phyloP scores from a whole-genome alignment of 2,797 vertebrate genomes.

The Limnodromus scolopaceus region DNA sequence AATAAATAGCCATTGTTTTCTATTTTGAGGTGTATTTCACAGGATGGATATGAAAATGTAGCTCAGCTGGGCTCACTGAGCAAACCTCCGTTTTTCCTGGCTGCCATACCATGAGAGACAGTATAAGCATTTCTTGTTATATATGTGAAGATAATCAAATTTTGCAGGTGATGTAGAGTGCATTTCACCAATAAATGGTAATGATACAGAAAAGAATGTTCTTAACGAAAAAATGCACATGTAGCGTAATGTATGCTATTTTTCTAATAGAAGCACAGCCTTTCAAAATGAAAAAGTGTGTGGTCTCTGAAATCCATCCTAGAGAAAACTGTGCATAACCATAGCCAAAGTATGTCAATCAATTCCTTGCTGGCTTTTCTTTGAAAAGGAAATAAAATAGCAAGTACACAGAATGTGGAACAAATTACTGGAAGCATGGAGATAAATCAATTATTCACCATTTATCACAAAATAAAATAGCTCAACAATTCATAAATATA shows the following conservation, averaged over 20 bases:
- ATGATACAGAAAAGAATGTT: background rate
- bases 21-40: background rate
- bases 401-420: background rate
- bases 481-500: background rate
- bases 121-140: background rate
- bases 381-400: background rate
- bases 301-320: background rate
- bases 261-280: background rate
- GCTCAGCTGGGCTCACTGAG: fast-evolving
- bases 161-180: background rate
- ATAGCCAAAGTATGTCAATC: background rate
- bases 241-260: background rate
- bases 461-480: conserved; percentile 2
- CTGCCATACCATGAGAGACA: background rate
- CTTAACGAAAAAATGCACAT: background rate
- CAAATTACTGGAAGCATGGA: background rate
- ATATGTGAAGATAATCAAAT: background rate
- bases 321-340: background rate
- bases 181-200: background rate
- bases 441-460: background rate
- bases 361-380: background rate
- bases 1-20: background rate
- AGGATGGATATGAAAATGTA: background rate
- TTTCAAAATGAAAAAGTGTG: background rate
- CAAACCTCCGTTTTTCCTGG: background rate